Evolutionary conservation across 2,113 vertebrate species (phyloP).

Genomic region (Oreochromis tanganicae): DNA sequence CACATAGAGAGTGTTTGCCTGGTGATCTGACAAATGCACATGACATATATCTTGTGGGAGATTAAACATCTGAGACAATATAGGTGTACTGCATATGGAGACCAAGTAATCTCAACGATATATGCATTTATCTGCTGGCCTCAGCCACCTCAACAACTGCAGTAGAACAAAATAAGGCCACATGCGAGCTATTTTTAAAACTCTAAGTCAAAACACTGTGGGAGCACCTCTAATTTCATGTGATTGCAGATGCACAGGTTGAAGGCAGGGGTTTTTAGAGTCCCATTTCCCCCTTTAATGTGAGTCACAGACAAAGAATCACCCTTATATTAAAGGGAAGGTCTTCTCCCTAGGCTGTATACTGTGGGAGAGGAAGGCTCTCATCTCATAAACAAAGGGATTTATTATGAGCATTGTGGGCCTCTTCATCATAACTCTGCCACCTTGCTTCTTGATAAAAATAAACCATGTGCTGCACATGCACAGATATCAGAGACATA

Average conservation of each 20-base stretch:
- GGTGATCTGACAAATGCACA: background rate
- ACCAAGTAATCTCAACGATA: background rate
- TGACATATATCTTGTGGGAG: background rate
- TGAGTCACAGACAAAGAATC: background rate
- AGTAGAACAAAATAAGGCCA: constrained; percentile 14
- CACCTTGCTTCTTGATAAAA: background rate
- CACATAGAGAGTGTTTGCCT: background rate
- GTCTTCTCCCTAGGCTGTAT: background rate
- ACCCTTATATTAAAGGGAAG: background rate
- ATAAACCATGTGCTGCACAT: background rate
- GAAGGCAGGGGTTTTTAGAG: constrained; percentile 5
- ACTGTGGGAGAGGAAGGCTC: background rate
- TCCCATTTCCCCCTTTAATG: background rate
- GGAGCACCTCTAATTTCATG: constrained; percentile 24
- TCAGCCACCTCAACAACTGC: constrained; percentile 5
- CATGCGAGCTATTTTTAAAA: constrained; percentile 34
- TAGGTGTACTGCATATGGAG: background rate
- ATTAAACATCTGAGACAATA: background rate
- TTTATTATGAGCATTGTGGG: background rate
- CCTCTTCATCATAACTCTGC: background rate
- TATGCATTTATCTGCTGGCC: background rate
- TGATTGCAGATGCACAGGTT: constrained; percentile 32
- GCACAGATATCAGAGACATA: background rate
- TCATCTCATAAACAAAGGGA: background rate
- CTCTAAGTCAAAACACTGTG: constrained; percentile 4